Conservation (phyloP, 2,797 vertebrate species). For the Phalloptychus januarius region DNA sequence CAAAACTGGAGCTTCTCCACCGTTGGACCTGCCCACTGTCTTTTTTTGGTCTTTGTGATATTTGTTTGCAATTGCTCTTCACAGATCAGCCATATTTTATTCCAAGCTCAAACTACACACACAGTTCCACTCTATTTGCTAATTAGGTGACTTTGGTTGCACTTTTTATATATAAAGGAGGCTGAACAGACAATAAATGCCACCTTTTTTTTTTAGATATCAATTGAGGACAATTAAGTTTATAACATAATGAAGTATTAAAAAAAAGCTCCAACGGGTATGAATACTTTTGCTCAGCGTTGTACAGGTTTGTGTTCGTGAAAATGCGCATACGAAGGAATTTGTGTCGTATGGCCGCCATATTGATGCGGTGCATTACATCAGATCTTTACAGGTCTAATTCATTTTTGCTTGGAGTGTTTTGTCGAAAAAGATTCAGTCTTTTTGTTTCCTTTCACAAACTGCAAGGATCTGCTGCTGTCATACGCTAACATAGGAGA, state of each 20-base stretch:
- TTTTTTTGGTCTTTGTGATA: neutral
- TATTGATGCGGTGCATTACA: slow-evolving; percentile 74
- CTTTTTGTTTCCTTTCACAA: slow-evolving; percentile 66
- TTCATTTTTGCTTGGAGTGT: slow-evolving; percentile 65
- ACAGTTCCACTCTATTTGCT: neutral
- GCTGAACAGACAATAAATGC: neutral
- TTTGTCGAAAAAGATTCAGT: slow-evolving; percentile 62
- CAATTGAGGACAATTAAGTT: neutral
- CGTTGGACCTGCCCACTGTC: neutral
- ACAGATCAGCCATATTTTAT: neutral
- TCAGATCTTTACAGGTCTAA: slow-evolving; percentile 59
- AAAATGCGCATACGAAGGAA: slow-evolving; percentile 76
- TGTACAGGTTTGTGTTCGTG: slow-evolving; percentile 60
- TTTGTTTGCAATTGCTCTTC: neutral
- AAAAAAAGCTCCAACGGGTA: neutral
- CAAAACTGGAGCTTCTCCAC: neutral
- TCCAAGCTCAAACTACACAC: neutral
- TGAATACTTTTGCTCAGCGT: neutral
- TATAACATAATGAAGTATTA: neutral
- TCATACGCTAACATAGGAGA: slow-evolving; percentile 75
- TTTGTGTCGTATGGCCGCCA: slow-evolving; percentile 72
- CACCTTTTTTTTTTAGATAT: neutral
- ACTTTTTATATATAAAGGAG: neutral
- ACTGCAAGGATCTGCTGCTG: slow-evolving; percentile 86
- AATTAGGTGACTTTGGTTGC: neutral